Evolutionary conservation across 2,888 invertebrate species (phyloP), one percentile per base, ranked within the genome.

Genomic region (Blera fallax): DNA sequence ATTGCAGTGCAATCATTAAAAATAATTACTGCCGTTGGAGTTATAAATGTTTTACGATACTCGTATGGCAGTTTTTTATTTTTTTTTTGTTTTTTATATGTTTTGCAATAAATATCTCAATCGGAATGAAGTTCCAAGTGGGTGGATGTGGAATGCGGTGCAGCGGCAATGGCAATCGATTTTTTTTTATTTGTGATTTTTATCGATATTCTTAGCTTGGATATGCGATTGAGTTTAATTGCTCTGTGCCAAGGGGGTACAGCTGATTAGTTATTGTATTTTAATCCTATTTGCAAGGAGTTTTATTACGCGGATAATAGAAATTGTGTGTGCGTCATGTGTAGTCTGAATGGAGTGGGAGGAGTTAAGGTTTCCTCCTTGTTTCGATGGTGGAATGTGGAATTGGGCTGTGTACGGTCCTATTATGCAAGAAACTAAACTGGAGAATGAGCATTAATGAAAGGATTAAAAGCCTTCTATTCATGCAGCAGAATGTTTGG

Each of bases 71-170:
- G 29, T 70, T 52, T 32, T 34, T 62, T 60, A 74, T 34, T 67
- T 56, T 24, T 29, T 7, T 62, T 34, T 43, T 45, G 24, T 43
- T 43, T n/a, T 45, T 37, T 27, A 18, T 69, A 56, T 50, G 21
- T 74, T 76, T 65, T 40, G 81, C 70, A 85, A 81, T 85, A 81
- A 85, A 81, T 85, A 81, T 81, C 72, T 85, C 67, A 85, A 81
- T 85, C 56, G 85, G 85, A 85, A 85, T 85, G 85, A 81, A 85
- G 85, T 81, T 81, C 81, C 81, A 81, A 80, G 85, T 85, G 81
- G 85, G 85, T 77, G 85, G 72, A 72, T 77, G 81, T 81, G 85
- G 85, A 85, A 81, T 85, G 85, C 60, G 52, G 85, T 81, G 81
- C 54, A 48, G 56, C 62, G 16, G 74, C 58, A 62, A 24, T 58